phyloP scores from a whole-genome alignment of 2,888 invertebrate species.

The Drosophila mercatorum region DNA sequence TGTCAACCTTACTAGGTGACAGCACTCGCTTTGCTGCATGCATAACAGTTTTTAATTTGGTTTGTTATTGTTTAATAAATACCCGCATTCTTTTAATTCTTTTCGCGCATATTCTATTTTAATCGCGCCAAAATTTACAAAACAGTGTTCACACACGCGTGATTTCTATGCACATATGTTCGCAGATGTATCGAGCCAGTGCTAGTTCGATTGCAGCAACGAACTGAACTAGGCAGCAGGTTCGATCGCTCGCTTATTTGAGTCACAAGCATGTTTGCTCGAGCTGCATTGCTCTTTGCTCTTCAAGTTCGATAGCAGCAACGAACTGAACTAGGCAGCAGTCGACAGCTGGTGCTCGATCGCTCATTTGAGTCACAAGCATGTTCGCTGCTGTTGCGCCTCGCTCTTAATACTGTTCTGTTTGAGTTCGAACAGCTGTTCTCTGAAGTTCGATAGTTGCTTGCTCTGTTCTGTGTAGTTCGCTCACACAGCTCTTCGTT shows the following conservation, averaged over 20 bases:
- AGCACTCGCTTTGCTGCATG: conserved; percentile 58
- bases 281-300: too few species aligned
- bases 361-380: too few species aligned
- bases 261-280: neutral
- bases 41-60: neutral
- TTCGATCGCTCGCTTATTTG: conserved; percentile 5
- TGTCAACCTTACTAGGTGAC: conserved; percentile 56
- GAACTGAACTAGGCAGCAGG: neutral
- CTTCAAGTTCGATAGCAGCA: too few species aligned
- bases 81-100: too few species aligned
- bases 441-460: neutral
- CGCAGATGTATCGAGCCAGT: neutral
- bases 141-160: conserved; percentile 28
- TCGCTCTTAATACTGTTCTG: neutral
- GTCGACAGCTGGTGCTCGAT: too few species aligned
- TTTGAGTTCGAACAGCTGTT: neutral
- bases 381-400: neutral
- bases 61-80: conserved; percentile 1
- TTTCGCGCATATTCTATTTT: conserved; percentile 23
- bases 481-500: neutral
- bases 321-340: too few species aligned
- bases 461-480: neutral
- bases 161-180: neutral
- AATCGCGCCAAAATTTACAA: conserved; percentile 43
- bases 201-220: neutral